Conservation (phyloP, 2,888 invertebrate genomes). For the Rapana venosa region DNA sequence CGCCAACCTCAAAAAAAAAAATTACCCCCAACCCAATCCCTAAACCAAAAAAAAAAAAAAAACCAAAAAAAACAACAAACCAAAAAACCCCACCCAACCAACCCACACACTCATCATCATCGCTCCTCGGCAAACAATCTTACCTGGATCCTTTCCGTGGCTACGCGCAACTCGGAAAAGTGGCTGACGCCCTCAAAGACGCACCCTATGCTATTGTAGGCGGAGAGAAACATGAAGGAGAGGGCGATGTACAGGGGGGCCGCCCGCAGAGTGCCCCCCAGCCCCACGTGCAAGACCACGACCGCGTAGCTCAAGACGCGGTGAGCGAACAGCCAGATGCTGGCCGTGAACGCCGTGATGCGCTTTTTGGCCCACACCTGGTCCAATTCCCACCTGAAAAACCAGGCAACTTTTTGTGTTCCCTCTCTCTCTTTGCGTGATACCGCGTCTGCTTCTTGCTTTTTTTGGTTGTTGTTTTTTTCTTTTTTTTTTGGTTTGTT, state of each 20-base stretch:
- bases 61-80: neutral
- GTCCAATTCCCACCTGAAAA: constrained; percentile 36
- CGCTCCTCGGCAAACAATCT: neutral
- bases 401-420: neutral
- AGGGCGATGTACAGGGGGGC: constrained; percentile 42
- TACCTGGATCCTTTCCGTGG: constrained; percentile 45
- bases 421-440: neutral
- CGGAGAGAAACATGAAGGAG: constrained; percentile 46
- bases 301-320: constrained; percentile 44
- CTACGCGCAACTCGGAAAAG: constrained; percentile 32
- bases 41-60: neutral
- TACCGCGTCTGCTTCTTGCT: neutral
- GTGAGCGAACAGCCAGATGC: constrained; percentile 47
- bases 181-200: constrained; percentile 46
- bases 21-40: neutral
- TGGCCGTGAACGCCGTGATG: constrained; percentile 43
- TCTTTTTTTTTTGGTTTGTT: neutral
- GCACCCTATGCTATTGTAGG: constrained; percentile 49
- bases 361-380: constrained; percentile 37
- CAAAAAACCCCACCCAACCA: neutral
- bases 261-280: constrained; percentile 32
- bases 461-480: neutral
- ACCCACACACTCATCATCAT: neutral
- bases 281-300: constrained; percentile 22
- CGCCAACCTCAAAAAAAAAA: neutral